phyloP scores from a whole-genome alignment of 2,888 invertebrate species.

The Mimumesa dahlbomi region DNA sequence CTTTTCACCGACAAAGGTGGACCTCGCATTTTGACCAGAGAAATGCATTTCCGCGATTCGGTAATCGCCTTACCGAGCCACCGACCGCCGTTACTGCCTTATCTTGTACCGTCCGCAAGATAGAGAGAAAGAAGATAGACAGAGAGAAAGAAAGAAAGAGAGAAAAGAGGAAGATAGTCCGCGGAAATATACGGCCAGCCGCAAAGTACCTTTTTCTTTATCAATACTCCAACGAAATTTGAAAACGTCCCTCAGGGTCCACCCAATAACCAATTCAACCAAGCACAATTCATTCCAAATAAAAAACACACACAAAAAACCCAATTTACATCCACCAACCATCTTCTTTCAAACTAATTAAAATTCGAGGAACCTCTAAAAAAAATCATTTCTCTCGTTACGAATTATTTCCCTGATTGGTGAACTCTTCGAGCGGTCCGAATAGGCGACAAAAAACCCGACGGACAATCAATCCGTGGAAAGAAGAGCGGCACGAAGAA shows the following conservation, averaged over 20 bases:
- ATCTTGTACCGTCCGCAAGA: conserved; percentile 40
- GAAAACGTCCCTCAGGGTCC: no score
- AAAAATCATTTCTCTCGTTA: no score
- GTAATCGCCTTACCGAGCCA: conserved; percentile 63
- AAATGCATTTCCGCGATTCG: conserved; percentile 49
- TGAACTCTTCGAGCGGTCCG: no score
- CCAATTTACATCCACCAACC: no score
- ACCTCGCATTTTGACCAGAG: conserved; percentile 31
- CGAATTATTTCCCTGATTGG: no score
- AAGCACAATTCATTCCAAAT: no score
- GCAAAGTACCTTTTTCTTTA: neutral
- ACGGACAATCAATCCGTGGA: conserved; percentile 32
- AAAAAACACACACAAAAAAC: no score
- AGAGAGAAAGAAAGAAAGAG: neutral
- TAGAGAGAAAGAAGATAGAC: conserved; percentile 25
- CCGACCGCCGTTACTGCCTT: conserved; percentile 57
- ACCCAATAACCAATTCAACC: no score
- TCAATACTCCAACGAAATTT: neutral
- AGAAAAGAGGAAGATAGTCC: neutral
- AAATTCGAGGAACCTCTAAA: no score
- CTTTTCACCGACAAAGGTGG: conserved; percentile 24
- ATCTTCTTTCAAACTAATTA: no score
- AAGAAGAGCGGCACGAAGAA: conserved; percentile 35
- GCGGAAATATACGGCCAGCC: neutral
- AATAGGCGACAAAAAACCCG: conserved; percentile 13